Percentiles rank a stretch among this genome's conserved stretches.
Conservation (phyloP, 2,888 invertebrate species). For the Marronus borbonicus region DNA sequence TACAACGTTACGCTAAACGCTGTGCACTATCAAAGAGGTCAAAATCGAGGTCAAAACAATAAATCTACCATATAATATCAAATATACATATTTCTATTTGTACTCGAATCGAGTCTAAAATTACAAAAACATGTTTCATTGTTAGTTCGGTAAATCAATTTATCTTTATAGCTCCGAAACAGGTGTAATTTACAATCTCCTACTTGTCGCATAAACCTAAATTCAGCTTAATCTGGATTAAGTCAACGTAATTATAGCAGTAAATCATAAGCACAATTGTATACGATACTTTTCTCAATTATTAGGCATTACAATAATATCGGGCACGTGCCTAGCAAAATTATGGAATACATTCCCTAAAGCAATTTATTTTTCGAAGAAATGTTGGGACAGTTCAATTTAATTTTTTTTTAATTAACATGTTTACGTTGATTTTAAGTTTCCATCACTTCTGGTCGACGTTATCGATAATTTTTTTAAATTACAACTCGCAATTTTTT, state of each 20-base stretch:
- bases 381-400: no score
- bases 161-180: background rate
- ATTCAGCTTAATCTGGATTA: background rate
- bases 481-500: no score
- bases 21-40: background rate
- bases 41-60: constrained; percentile 6
- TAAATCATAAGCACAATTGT: background rate
- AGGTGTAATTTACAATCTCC: background rate
- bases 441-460: no score
- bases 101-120: background rate
- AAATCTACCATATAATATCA: background rate
- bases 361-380: no score
- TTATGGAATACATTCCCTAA: no score
- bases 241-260: background rate
- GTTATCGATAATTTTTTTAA: no score
- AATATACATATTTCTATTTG: no score
- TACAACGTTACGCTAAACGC: no score
- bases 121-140: background rate
- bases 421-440: no score
- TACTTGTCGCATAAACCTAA: background rate
- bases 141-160: background rate
- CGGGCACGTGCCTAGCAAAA: no score
- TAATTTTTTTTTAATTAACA: no score
- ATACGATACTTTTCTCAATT: background rate
- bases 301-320: background rate